Evolutionary conservation across 2,797 vertebrate species (phyloP).

Genomic region (Rhyacichthys aspro): DNA sequence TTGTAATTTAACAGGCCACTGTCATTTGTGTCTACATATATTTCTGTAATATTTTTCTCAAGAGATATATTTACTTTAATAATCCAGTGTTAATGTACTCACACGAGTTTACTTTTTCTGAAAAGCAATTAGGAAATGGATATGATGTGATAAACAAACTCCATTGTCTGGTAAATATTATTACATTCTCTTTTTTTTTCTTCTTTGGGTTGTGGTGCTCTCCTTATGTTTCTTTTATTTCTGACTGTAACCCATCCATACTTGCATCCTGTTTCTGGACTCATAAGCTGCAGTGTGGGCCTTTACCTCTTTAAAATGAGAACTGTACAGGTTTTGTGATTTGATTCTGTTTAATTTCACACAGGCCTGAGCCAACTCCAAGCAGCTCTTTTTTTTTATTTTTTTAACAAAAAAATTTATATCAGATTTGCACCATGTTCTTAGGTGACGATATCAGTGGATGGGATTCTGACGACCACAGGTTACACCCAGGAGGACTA

Average conservation of each 20-base stretch:
- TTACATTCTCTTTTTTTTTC: constrained; percentile 76
- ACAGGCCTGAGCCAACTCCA: not conserved
- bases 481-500: constrained; percentile 99
- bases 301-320: constrained; percentile 5
- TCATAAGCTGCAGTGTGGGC: not conserved
- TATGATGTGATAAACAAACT: constrained; percentile 98
- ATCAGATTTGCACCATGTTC: constrained; percentile 22
- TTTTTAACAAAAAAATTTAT: not conserved
- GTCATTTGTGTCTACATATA: constrained; percentile 41
- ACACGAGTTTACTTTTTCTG: constrained; percentile 88
- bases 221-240: constrained; percentile 50
- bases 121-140: constrained; percentile 97
- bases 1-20: too few relatives aligned
- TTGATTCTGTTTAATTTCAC: not conserved
- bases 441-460: constrained; percentile 98
- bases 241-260: constrained; percentile 61
- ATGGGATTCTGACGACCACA: constrained; percentile 97
- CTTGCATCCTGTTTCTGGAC: constrained; percentile 6
- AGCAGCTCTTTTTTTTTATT: not conserved
- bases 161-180: constrained; percentile 99
- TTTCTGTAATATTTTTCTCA: too few relatives aligned
- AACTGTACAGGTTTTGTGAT: too few relatives aligned
- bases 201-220: constrained; percentile 83
- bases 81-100: constrained; percentile 55
- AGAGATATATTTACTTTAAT: too few relatives aligned